Base-by-base conservation (phyloP, 2,113 vertebrate species). In the Rostratula benghalensis region DNA sequence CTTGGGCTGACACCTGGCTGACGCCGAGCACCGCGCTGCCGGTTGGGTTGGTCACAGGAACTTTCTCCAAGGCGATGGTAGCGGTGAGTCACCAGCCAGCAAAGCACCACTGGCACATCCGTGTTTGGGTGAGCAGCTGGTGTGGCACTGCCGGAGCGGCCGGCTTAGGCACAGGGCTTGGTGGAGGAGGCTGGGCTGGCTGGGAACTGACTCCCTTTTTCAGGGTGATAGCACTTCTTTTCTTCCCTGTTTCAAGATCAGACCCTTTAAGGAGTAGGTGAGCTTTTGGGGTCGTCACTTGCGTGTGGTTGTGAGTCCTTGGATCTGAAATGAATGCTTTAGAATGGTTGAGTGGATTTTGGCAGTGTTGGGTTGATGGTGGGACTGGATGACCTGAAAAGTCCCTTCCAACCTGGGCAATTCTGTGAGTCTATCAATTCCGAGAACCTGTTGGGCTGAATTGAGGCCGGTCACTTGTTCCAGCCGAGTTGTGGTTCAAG, bases 21-120 rank as follows among this genome's bases (percentile, higher is more conserved):
- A 9, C 0, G 13, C 60, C 1, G 2, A 41, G 64, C 8, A 4
- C 21, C 25, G 61, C 4, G 7, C 75, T 92, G 89, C 93, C 71
- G 57, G 85, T 53, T 57, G 90, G 63, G 75, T 95, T 88, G 96
- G 79, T 95, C 90, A 88, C 79, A 76, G 79, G 75, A 82, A 56
- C 94, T 96, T 96, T 97, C 96, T 97, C 95, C 79, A 60, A n/a
- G 78, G 92, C 10, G 2, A 33, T 84, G 93, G 89, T 35, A 56
- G 59, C 7, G 1, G n/a, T 97, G 96, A 95, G 92, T 97, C 87
- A 89, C 0, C 4, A 59, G 27, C 77, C 69, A 71, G 30, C 0
- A 1, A 30, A 88, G 10, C 16, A 80, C 68, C 65, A 69, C 67
- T 50, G 45, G 87, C 51, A n/a, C 64, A 5, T 81, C 74, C 39